A percentile compares a stretch with the other conserved stretches of the same genome.
phyloP scores from a whole-genome alignment of 2,888 invertebrate species.

The Plebejus argus region DNA sequence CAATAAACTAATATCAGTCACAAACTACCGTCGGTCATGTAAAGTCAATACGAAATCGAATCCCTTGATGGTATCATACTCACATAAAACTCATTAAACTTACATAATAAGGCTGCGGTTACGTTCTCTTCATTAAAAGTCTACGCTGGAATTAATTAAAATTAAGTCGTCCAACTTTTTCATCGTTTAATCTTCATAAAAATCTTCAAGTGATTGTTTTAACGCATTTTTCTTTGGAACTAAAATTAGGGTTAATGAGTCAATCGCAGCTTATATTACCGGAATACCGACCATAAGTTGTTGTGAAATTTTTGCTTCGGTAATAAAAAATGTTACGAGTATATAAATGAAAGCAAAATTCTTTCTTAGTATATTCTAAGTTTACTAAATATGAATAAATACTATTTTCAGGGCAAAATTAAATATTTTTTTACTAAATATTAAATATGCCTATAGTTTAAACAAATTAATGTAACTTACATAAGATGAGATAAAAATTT shows the following conservation, averaged over 20 bases:
- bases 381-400: too few species aligned
- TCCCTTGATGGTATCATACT: conserved; percentile 1
- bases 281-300: background rate
- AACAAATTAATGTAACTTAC: too few species aligned
- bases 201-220: conserved; percentile 13
- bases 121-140: conserved; percentile 13
- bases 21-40: background rate
- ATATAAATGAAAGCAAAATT: too few species aligned
- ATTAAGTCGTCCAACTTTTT: background rate
- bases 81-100: conserved; percentile 12
- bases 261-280: background rate
- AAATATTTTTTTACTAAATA: too few species aligned
- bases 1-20: background rate
- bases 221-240: background rate
- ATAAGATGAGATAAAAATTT: too few species aligned
- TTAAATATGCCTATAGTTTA: too few species aligned
- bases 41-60: conserved; percentile 17
- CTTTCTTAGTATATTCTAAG: too few species aligned
- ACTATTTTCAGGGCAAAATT: too few species aligned
- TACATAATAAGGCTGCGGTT: conserved; percentile 16
- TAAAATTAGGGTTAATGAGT: background rate
- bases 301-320: too few species aligned
- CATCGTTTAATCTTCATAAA: conserved; percentile 18
- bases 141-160: conserved; percentile 1
- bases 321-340: too few species aligned